Evolutionary conservation across 2,888 invertebrate species (phyloP).

Genomic region (Mesorhabditis belari): DNA sequence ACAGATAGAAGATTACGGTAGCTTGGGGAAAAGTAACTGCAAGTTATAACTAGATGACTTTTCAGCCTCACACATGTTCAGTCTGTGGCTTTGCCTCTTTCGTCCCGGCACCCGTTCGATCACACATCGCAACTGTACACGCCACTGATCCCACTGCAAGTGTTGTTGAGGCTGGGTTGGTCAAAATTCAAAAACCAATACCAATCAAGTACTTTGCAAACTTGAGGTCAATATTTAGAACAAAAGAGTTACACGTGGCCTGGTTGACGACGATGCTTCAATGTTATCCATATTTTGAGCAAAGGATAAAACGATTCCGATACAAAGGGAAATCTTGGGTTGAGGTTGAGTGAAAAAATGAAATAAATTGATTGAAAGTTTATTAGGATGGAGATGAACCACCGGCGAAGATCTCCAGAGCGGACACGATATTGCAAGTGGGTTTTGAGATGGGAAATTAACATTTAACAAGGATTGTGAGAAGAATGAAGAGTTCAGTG

Average conservation of each 20-base stretch:
- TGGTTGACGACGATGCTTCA: not conserved
- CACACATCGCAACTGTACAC: not conserved
- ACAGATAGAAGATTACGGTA: no score
- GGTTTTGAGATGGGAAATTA: no score
- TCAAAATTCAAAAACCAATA: no score
- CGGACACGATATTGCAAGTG: no score
- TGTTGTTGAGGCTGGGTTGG: not conserved
- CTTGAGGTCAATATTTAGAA: not conserved
- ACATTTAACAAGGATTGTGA: no score
- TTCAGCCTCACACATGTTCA: not conserved
- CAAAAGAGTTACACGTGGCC: not conserved
- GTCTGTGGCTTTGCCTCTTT: not conserved
- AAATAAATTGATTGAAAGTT: not conserved
- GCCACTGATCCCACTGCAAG: not conserved
- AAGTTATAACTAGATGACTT: no score
- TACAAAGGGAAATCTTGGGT: not conserved
- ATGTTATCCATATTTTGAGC: not conserved
- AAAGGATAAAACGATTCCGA: not conserved
- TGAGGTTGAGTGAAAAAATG: not conserved
- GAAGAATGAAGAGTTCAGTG: no score
- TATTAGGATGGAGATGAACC: not conserved
- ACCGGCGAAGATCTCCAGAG: not conserved
- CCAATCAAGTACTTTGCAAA: not conserved
- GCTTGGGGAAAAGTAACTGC: no score
- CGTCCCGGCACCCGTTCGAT: not conserved